Conservation (phyloP, 2,113 vertebrate species). For the Limnothrissa miodon region DNA sequence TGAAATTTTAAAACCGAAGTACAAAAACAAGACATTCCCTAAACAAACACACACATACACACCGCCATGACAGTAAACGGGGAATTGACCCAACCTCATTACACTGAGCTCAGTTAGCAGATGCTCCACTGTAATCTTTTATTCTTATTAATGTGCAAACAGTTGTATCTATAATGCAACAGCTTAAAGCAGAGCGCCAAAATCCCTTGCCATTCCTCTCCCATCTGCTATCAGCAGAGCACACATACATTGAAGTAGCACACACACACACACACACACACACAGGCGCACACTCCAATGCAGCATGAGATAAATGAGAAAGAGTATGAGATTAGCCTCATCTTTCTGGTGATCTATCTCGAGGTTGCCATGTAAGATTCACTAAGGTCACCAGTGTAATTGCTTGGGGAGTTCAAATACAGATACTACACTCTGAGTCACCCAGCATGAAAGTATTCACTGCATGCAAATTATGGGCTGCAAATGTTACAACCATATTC, state of each 20-base stretch:
- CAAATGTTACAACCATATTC: background rate
- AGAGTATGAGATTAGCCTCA: background rate
- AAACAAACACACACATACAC: background rate
- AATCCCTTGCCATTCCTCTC: background rate
- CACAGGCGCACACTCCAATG: background rate
- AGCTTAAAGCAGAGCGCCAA: background rate
- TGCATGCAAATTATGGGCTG: background rate
- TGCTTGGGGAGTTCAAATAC: background rate
- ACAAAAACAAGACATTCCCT: background rate
- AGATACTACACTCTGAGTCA: background rate
- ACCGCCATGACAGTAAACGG: background rate
- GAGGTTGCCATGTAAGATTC: background rate
- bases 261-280: background rate
- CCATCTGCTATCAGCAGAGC: conserved; percentile 3
- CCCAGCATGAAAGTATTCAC: background rate
- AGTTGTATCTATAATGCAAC: conserved; percentile 6
- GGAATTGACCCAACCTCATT: background rate
- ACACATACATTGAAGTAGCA: conserved; percentile 18
- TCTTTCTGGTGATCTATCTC: background rate
- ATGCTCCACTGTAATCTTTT: background rate
- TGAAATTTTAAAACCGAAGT: background rate
- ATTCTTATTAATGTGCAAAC: conserved; percentile 8
- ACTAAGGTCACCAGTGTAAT: background rate
- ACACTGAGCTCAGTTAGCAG: background rate
- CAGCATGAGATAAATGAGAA: background rate